These are phyloP conservation scores for Ibycter americanus DNA, from an alignment of 2,797 vertebrate genomes.

Conservation along the genomic window DNA sequence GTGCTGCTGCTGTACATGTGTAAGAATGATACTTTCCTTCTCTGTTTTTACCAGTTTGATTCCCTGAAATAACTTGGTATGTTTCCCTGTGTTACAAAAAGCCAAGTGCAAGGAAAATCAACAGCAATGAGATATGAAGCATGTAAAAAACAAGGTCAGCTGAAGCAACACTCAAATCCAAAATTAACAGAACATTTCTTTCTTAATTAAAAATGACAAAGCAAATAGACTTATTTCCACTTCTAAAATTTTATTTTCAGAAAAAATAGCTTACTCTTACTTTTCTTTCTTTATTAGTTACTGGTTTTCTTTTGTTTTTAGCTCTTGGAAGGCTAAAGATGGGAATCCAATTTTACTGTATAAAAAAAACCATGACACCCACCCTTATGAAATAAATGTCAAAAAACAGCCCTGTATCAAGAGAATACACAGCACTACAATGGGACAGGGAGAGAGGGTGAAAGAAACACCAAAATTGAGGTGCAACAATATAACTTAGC, in stretches of 20 bases:
- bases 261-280: accelerated
- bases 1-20: background rate
- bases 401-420: background rate
- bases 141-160: background rate
- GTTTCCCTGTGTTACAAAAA: background rate
- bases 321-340: background rate
- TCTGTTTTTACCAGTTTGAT: background rate
- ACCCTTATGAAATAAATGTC: background rate
- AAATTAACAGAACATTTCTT: background rate
- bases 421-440: background rate
- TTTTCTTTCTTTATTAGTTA: background rate
- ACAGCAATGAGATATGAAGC: background rate
- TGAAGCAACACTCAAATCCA: background rate
- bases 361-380: background rate
- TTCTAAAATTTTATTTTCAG: background rate
- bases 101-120: background rate
- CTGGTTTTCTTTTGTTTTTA: background rate
- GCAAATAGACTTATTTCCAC: background rate
- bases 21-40: background rate
- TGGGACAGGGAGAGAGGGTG: background rate
- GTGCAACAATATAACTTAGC: background rate
- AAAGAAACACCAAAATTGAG: background rate
- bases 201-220: background rate
- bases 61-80: background rate
- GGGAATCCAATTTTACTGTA: background rate